These are phyloP conservation scores for Phrynosoma platyrhinos DNA, from an alignment of 2,113 vertebrate genomes.

Conservation along the genomic window DNA sequence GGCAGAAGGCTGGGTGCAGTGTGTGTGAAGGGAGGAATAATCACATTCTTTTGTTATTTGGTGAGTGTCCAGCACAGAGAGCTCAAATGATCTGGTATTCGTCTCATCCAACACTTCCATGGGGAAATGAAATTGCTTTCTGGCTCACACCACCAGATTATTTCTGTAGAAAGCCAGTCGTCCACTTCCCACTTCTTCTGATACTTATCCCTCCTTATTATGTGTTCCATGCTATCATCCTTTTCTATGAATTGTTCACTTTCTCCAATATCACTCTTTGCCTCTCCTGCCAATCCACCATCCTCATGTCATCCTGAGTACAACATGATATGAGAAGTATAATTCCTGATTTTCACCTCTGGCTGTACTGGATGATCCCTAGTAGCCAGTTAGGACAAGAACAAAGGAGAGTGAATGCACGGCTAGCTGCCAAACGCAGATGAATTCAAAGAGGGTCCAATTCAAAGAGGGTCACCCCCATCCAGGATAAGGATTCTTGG, in stretches of 20 bases:
- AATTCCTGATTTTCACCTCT: not conserved
- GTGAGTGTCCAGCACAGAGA: not conserved
- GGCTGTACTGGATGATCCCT: not conserved
- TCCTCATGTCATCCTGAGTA: not conserved
- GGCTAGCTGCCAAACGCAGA: not conserved
- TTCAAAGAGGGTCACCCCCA: not conserved
- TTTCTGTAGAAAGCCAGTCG: not conserved
- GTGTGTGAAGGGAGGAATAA: not conserved
- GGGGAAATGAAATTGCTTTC: not conserved
- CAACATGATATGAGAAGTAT: not conserved
- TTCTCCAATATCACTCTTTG: not conserved
- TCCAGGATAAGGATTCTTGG: not conserved
- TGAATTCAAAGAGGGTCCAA: not conserved
- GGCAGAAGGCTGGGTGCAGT: not conserved
- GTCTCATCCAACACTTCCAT: not conserved
- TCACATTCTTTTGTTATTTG: not conserved
- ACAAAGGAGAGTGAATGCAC: not conserved
- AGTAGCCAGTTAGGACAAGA: not conserved
- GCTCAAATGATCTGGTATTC: not conserved
- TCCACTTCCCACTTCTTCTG: not conserved
- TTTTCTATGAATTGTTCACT: not conserved
- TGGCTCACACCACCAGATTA: not conserved
- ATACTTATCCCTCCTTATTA: not conserved
- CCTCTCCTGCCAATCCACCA: not conserved
- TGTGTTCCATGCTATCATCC: not conserved